phyloP scores from a whole-genome alignment of 53 echinoderm and acorn worm species.

The Luidia sarsii region DNA sequence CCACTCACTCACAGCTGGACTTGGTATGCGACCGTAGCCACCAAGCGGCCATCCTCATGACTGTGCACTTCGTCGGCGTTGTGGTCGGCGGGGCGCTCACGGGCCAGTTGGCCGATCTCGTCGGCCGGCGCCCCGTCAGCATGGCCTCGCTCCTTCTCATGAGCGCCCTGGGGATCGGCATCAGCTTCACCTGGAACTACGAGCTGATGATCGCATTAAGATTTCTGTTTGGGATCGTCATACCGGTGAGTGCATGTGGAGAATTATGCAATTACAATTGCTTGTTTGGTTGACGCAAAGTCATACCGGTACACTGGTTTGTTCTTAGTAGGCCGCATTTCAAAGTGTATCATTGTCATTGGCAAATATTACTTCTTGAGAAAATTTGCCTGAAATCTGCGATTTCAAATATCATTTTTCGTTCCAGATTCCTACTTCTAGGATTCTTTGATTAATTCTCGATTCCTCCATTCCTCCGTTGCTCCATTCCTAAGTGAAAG shows the following conservation, averaged over 20 bases:
- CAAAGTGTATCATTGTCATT: no score
- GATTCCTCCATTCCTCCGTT: no score
- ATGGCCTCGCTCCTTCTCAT: neutral
- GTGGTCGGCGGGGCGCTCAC: neutral
- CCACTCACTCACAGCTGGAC: neutral
- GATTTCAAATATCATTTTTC: no score
- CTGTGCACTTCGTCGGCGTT: neutral
- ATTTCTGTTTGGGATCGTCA: neutral
- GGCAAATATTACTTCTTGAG: no score
- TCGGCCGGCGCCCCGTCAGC: conserved; percentile 2
- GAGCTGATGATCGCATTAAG: neutral
- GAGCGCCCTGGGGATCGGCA: neutral
- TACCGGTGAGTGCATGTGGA: conserved; percentile 5
- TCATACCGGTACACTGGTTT: no score
- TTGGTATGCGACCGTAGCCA: neutral
- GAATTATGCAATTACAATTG: no score
- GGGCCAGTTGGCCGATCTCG: neutral
- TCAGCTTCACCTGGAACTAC: conserved; percentile 13
- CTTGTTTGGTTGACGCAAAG: no score
- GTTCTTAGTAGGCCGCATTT: no score
- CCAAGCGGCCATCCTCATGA: neutral
- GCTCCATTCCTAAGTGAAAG: no score
- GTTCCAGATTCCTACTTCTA: no score
- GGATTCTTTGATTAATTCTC: no score
- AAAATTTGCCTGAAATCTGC: no score